Percentiles rank a stretch among this genome's conserved stretches.
Evolutionary conservation across 2,113 vertebrate species (phyloP).

Genomic region (Nicator chloris): DNA sequence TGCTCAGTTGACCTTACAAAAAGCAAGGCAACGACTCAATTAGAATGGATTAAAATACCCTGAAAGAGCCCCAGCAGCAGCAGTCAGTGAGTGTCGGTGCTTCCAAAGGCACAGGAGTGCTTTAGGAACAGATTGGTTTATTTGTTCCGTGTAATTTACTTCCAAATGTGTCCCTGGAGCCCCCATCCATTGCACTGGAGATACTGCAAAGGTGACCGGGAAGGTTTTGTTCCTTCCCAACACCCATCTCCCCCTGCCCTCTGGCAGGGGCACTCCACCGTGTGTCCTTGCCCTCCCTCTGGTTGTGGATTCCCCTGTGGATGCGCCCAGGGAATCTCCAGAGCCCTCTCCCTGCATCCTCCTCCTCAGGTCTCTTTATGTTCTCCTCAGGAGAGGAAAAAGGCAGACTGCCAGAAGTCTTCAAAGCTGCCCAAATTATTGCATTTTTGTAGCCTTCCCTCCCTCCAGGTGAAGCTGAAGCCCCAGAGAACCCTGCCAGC

Average conservation of each 20-base stretch:
- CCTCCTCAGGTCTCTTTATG: background rate
- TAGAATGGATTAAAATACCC: background rate
- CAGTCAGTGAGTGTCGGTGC: background rate
- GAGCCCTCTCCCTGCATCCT: background rate
- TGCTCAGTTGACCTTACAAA: background rate
- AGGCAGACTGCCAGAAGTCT: background rate
- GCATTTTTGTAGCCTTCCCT: accelerated
- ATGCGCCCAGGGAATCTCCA: background rate
- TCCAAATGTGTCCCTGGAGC: background rate
- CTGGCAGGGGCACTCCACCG: accelerated
- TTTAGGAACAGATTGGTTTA: slow-evolving; percentile 12
- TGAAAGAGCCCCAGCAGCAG: background rate
- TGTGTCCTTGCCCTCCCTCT: background rate
- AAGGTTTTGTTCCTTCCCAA: background rate
- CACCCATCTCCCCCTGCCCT: background rate
- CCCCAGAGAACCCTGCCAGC: background rate
- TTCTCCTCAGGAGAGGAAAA: background rate
- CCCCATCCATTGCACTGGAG: background rate
- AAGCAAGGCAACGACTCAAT: background rate
- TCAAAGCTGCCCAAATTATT: background rate
- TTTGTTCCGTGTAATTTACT: slow-evolving; percentile 43
- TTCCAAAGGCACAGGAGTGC: background rate
- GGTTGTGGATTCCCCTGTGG: background rate
- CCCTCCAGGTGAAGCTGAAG: background rate
- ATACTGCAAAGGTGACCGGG: background rate